phyloP scores from a whole-genome alignment of 2,797 vertebrate species.

The Setipinna tenuifilis region DNA sequence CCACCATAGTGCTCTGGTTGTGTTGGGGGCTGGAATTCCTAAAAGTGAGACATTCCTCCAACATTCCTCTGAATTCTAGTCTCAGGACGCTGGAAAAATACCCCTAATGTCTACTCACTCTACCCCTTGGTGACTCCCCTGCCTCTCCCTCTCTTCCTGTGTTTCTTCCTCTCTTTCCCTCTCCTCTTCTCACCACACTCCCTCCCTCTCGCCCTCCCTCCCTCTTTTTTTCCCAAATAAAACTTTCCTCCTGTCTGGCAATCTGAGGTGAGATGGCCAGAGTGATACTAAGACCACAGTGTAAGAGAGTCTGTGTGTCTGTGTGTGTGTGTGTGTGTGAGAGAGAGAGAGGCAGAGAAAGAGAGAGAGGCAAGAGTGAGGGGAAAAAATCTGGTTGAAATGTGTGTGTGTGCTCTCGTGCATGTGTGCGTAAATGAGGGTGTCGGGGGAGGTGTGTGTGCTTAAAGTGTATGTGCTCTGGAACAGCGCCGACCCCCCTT shows the following conservation, averaged over 20 bases:
- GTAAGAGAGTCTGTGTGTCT: not conserved
- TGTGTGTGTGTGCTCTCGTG: not conserved
- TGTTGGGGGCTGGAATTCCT: conserved; percentile 15
- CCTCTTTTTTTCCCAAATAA: conserved; percentile 12
- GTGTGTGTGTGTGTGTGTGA: not conserved
- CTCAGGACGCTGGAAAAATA: conserved; percentile 17
- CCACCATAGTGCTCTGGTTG: not conserved
- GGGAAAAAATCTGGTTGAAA: not conserved
- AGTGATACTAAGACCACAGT: not conserved
- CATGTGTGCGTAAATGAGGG: conserved; percentile 26
- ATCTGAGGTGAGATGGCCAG: conserved; percentile 5
- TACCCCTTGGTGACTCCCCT: not conserved
- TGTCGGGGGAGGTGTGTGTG: conserved; percentile 24
- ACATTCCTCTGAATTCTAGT: conserved; percentile 35
- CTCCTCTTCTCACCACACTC: conserved; percentile 14
- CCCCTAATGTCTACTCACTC: not conserved
- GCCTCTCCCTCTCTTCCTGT: no score
- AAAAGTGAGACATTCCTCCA: conserved; percentile 45
- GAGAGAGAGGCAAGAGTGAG: not conserved
- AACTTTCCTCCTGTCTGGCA: conserved; percentile 13
- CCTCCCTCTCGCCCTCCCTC: not conserved
- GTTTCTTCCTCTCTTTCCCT: no score
- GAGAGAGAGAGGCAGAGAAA: not conserved
- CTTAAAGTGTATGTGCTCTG: conserved; percentile 41
- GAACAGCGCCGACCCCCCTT: conserved; percentile 27